A percentile compares a stretch with the other conserved stretches of the same genome.
Evolutionary conservation across 2,888 invertebrate genomes (phyloP).

Genomic region (Hemicrepidius hirtus): DNA sequence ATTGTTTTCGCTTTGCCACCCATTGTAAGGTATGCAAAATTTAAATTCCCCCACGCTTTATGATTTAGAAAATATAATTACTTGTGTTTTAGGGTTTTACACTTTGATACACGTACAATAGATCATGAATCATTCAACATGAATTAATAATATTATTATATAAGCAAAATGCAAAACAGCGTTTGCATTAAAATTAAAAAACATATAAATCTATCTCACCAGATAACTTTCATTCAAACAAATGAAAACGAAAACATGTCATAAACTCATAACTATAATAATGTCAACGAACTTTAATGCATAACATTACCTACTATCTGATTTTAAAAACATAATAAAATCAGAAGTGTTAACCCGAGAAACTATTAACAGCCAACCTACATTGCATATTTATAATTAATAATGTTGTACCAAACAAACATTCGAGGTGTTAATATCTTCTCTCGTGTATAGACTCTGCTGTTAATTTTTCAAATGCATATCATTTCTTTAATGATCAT

Average conservation of each 20-base stretch:
- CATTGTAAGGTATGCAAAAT: slow-evolving; percentile 11
- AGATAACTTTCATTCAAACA: no score
- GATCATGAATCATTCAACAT: not conserved
- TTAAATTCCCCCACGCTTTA: slow-evolving; percentile 6
- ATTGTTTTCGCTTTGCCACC: slow-evolving; percentile 30
- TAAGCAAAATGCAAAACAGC: no score
- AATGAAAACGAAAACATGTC: no score
- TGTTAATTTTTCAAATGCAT: slow-evolving; percentile 4
- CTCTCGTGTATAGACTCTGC: not conserved
- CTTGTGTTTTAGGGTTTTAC: not conserved
- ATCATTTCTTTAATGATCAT: not conserved
- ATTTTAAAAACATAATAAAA: no score
- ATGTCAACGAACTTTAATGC: no score
- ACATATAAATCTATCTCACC: not conserved
- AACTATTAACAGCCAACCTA: no score
- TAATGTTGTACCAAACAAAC: no score
- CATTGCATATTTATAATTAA: no score
- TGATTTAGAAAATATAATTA: not conserved
- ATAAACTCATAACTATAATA: no score
- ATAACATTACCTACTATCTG: no score
- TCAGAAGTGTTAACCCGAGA: no score
- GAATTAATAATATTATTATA: not conserved
- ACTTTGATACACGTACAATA: not conserved
- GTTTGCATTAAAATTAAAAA: not conserved
- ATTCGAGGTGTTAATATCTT: not conserved